Evolutionary conservation across 2,888 invertebrate genomes (phyloP), one percentile per base, ranked within the genome.

Genomic region (Crematogaster levior): DNA sequence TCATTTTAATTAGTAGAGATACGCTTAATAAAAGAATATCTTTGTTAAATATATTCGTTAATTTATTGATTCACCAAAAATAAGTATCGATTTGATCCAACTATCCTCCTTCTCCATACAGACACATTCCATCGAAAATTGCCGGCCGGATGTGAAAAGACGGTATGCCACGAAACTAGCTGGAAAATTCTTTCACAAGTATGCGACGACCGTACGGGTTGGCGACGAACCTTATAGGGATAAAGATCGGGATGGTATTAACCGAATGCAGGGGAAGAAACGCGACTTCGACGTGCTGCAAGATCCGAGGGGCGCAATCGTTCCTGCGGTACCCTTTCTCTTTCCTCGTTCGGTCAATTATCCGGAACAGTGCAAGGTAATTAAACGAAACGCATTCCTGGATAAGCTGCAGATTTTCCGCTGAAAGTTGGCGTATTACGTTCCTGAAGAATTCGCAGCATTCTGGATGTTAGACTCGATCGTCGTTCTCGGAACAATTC

Each of bases 181-280:
- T 82, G 37, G 82, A 73, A 81, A 77, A 89, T 89, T 89, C 89
- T 88, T 89, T 83, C 73, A 72, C 63, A 89, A 89, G 85, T 89
- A 89, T 89, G 87, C 84, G 68, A 65, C 40, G 86, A 61, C 73
- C 68, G 82, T 81, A 27, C 81, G 65, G 61, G 51, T 70, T 65
- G 37, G 58, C 37, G 58, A 43, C n/a, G 73, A 34, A 37, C 21
- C 56, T 24, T 30, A 15, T 37, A 63, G 70, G 60, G 40, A 70
- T 66, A 81, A 75, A 75, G 66, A 75, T 81, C 82, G 72, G 61
- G 81, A 18, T 81, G 74, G 85, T 70, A 80, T 82, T 86, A 84
- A 70, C 60, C 72, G 80, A 81, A 81, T 72, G 34, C 82, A 74
- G 61, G n/a, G n/a, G 56, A 77, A 65, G 56, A 48, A 72, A 84